Conservation (phyloP, 2,113 vertebrate genomes). For the Psittacus erithacus region DNA sequence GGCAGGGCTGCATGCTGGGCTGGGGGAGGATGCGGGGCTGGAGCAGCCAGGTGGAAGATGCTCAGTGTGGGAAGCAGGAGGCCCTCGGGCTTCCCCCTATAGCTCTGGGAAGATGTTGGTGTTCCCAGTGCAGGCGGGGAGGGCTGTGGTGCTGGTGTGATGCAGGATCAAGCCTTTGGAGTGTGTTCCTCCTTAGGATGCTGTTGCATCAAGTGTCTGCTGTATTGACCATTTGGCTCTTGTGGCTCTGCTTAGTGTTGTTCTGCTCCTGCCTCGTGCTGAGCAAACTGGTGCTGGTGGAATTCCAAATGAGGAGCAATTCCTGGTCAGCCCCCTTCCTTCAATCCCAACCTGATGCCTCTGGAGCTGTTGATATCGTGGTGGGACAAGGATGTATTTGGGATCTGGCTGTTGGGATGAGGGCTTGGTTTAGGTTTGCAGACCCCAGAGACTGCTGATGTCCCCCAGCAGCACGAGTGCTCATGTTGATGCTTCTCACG, state of each 20-base stretch:
- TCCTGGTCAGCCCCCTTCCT: background rate
- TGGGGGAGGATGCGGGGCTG: background rate
- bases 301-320: rapidly evolving
- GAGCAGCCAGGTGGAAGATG: background rate
- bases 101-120: rapidly evolving
- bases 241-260: rapidly evolving
- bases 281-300: background rate
- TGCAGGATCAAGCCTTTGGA: background rate
- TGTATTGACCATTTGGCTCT: background rate
- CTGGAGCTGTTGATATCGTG: rapidly evolving
- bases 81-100: rapidly evolving
- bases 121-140: background rate
- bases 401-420: background rate
- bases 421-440: background rate
- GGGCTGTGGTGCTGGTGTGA: background rate
- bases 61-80: background rate
- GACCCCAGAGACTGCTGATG: background rate
- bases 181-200: background rate
- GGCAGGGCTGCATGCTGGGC: background rate
- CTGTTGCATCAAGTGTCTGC: rapidly evolving
- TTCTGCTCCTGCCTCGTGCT: rapidly evolving
- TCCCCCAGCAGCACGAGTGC: rapidly evolving
- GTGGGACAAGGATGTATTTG: background rate
- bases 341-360: rapidly evolving
- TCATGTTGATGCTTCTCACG: rapidly evolving